phyloP scores from a whole-genome alignment of 2,113 vertebrate genomes.

The Arenaria interpres region DNA sequence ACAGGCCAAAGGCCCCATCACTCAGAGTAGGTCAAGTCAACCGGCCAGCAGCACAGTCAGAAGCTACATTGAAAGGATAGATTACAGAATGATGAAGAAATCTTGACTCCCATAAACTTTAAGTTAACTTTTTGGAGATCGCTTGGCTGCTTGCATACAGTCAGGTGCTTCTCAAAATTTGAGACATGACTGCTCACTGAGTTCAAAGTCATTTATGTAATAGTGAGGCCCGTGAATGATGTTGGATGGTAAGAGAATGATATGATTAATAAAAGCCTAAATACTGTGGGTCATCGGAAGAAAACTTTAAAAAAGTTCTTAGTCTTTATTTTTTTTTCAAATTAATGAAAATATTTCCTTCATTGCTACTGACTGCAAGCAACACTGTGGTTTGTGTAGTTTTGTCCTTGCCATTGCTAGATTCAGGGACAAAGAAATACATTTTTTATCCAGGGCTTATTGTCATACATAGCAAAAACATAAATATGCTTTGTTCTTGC shows the following conservation, averaged over 20 bases:
- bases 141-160: neutral
- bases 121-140: neutral
- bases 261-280: neutral
- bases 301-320: neutral
- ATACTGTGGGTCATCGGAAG: neutral
- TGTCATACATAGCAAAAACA: neutral
- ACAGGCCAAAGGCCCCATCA: neutral
- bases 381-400: neutral
- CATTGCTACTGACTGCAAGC: neutral
- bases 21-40: neutral
- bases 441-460: neutral
- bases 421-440: neutral
- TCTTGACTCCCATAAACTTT: neutral
- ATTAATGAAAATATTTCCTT: neutral
- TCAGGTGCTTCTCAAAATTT: neutral
- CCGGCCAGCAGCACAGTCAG: neutral
- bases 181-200: neutral
- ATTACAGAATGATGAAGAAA: neutral
- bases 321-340: neutral
- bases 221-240: neutral
- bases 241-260: neutral
- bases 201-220: neutral
- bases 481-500: constrained; percentile 7
- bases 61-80: neutral
- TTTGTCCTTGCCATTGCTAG: neutral